Base-by-base conservation (phyloP, 2,797 vertebrate genomes). In the Naso thynnoides region DNA sequence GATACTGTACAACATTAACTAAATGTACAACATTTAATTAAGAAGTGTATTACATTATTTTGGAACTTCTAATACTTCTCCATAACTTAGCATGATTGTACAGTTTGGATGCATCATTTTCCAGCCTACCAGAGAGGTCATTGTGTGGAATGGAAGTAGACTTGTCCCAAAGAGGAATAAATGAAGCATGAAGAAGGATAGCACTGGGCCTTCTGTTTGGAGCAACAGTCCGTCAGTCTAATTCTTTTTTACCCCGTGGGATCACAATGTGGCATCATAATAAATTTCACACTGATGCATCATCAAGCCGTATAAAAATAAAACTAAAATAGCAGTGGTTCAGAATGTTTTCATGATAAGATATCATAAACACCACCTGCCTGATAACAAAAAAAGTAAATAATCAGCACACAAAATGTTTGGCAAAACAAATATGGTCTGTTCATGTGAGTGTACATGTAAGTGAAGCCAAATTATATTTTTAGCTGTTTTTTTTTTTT, bases 121-220 rank as follows among this genome's bases (percentile, higher is more conserved):
- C 14, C 24, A 44, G 39, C 56, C 45, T 26, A 26, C 6, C 4
- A 60, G 16, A 70, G 31, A 64, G 14, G 8, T 56, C 65, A 33
- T 47, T 71, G 42, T 60, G 60, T 57, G 41, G 11, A 72, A 63
- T 66, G 16, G 27, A 75, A 47, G 31, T 50, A 64, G 56, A 47
- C 19, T 61, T 62, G 11, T 63, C 6, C 19, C 52, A 71, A 42
- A 67, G 8, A 50, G 19, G 31, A 29, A 10, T 21, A 62, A 66
- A 77, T 60, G 39, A 67, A 67, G 49, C 41, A 61, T 78, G 60
- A 70, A 61, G 60, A 70, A 61, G 41, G 26, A 61, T 65, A n/a
- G 69, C 0, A 6, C 49, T 44, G 26, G 27, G 29, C 15, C 27
- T 44, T 70, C 29, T 82, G 61, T 73, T 50, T 19, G 26, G 50